Conservation (phyloP, 2,113 vertebrate species). For the Dicaeum eximium region DNA sequence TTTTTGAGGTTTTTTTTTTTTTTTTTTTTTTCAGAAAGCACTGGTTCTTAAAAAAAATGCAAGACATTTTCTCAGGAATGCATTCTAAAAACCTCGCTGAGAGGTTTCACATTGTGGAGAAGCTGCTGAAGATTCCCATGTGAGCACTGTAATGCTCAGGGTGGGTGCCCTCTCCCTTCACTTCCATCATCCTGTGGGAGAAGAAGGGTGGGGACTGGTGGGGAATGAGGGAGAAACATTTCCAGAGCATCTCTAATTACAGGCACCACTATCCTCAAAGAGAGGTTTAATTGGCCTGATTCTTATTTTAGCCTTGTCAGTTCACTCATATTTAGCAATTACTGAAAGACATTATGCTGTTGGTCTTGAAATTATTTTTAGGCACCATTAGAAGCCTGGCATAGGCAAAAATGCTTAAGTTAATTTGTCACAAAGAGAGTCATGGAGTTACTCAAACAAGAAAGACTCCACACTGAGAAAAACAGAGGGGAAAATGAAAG, state of each 20-base stretch:
- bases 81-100: background rate
- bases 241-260: conserved; percentile 4
- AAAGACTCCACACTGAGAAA: background rate
- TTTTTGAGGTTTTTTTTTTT: background rate
- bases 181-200: background rate
- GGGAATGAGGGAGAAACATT: background rate
- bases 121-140: background rate
- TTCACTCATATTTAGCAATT: background rate
- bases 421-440: background rate
- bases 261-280: background rate
- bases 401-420: background rate
- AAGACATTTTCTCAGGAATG: background rate
- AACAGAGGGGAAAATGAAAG: background rate
- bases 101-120: background rate
- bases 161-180: background rate
- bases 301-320: conserved; percentile 31
- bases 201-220: background rate
- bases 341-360: background rate
- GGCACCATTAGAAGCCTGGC: background rate
- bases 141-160: fast-evolving
- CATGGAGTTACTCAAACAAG: background rate
- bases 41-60: background rate
- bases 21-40: background rate
- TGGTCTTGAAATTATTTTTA: conserved; percentile 33
- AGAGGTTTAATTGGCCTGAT: conserved; percentile 11